Evolutionary conservation across 2,888 invertebrate genomes (phyloP).

Genomic region (Brachyptera putata): DNA sequence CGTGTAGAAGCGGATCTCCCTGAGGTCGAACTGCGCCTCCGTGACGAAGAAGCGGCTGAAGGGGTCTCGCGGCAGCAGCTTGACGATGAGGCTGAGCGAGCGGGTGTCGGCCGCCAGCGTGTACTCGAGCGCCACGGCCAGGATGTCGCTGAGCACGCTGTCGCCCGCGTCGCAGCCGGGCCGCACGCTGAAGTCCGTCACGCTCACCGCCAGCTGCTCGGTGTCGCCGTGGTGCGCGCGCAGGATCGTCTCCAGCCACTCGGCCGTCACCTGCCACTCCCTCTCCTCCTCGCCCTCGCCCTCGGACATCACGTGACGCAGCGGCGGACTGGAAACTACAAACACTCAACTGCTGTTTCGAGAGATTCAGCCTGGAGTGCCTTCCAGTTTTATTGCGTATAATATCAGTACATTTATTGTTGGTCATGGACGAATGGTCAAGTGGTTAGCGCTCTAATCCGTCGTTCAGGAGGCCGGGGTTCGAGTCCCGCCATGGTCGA

Average conservation of each 20-base stretch:
- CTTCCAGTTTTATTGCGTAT: no score
- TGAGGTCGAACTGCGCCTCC: slow-evolving; percentile 75
- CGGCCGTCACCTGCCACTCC: slow-evolving; percentile 54
- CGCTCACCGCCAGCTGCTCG: slow-evolving; percentile 38
- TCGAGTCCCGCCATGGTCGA: no score
- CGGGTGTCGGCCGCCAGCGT: slow-evolving; percentile 45
- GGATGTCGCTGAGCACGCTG: slow-evolving; percentile 70
- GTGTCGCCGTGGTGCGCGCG: slow-evolving; percentile 46
- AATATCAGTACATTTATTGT: no score
- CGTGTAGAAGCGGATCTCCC: slow-evolving; percentile 79
- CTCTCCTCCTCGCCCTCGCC: slow-evolving; percentile 51
- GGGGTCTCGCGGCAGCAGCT: slow-evolving; percentile 72
- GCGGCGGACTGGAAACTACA: slow-evolving; percentile 6
- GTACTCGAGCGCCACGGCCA: slow-evolving; percentile 70
- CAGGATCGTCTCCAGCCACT: slow-evolving; percentile 54
- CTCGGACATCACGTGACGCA: slow-evolving; percentile 47
- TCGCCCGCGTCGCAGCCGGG: slow-evolving; percentile 63
- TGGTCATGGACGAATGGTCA: no score
- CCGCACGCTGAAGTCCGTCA: slow-evolving; percentile 51
- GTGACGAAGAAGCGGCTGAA: slow-evolving; percentile 76
- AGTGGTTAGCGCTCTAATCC: no score
- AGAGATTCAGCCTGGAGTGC: no score
- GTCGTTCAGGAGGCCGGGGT: no score
- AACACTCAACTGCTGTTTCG: no score
- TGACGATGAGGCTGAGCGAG: slow-evolving; percentile 59